Evolutionary conservation across 2,797 vertebrate genomes (phyloP).

Genomic region (Novumbra hubbsi): DNA sequence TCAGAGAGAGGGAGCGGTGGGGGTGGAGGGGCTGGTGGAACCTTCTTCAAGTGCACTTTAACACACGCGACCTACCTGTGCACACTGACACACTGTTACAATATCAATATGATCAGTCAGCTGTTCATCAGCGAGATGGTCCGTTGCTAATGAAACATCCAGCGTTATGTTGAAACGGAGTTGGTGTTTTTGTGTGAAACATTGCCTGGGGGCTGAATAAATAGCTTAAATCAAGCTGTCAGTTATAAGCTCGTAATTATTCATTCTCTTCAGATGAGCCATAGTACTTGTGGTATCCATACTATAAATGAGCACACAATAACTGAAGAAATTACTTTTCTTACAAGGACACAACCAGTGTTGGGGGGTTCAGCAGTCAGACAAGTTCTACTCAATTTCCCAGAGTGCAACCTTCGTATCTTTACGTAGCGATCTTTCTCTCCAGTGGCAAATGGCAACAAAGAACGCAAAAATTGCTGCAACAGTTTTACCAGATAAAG

Average conservation of each 20-base stretch:
- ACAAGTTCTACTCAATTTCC: no score
- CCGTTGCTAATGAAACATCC: not conserved
- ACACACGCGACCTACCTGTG: not conserved
- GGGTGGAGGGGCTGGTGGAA: conserved; percentile 55
- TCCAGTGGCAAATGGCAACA: no score
- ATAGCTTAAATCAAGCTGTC: conserved; percentile 28
- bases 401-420: no score
- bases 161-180: not conserved
- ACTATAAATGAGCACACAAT: conserved; percentile 44
- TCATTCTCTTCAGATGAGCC: conserved; percentile 13
- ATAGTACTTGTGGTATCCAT: conserved; percentile 29
- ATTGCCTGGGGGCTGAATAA: not conserved
- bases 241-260: conserved; percentile 22
- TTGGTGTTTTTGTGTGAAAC: not conserved
- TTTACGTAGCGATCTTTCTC: no score
- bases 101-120: not conserved
- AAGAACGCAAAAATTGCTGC: no score
- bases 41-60: not conserved
- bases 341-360: no score
- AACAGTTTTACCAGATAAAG: no score
- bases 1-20: conserved; percentile 18
- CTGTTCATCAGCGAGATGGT: not conserved
- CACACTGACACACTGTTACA: not conserved
- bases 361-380: no score
- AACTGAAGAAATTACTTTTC: conserved; percentile 27